Percentiles rank a stretch among this genome's conserved stretches.
phyloP scores from a whole-genome alignment of 2,113 vertebrate species.

The Halichoeres trimaculatus region DNA sequence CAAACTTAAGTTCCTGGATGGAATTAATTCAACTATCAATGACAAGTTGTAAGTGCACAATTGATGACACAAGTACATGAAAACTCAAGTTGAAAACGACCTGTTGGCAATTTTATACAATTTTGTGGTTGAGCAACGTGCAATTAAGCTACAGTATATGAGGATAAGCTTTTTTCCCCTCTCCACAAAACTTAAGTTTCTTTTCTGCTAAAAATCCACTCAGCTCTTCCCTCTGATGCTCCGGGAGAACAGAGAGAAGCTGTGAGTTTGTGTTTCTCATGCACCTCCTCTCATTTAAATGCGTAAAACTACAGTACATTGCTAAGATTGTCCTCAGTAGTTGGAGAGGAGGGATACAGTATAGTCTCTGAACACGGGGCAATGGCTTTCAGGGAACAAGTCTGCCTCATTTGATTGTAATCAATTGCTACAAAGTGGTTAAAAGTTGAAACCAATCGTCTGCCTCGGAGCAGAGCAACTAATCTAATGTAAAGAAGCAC shows the following conservation, averaged over 20 bases:
- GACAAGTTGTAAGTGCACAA: constrained; percentile 75
- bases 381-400: constrained; percentile 39
- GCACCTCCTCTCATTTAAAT: constrained; percentile 54
- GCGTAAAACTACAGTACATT: constrained; percentile 55
- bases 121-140: constrained; percentile 69
- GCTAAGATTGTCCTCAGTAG: constrained; percentile 72
- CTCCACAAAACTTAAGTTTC: constrained; percentile 47
- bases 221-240: constrained; percentile 57
- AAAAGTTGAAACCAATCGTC: constrained; percentile 22
- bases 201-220: constrained; percentile 43
- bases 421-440: constrained; percentile 58
- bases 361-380: constrained; percentile 42
- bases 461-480: constrained; percentile 13
- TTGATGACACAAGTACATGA: constrained; percentile 68
- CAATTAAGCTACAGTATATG: constrained; percentile 71
- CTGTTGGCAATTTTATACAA: constrained; percentile 65
- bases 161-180: constrained; percentile 27
- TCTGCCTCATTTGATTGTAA: constrained; percentile 65
- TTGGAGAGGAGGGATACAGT: constrained; percentile 56
- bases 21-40: constrained; percentile 57
- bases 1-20: constrained; percentile 58
- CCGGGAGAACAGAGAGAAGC: constrained; percentile 35
- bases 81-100: constrained; percentile 47
- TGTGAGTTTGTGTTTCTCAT: constrained; percentile 43
- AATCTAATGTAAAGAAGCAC: constrained; percentile 5